phyloP scores from a whole-genome alignment of 1,140 invertebrate genomes.

The Micrasema minimum region DNA sequence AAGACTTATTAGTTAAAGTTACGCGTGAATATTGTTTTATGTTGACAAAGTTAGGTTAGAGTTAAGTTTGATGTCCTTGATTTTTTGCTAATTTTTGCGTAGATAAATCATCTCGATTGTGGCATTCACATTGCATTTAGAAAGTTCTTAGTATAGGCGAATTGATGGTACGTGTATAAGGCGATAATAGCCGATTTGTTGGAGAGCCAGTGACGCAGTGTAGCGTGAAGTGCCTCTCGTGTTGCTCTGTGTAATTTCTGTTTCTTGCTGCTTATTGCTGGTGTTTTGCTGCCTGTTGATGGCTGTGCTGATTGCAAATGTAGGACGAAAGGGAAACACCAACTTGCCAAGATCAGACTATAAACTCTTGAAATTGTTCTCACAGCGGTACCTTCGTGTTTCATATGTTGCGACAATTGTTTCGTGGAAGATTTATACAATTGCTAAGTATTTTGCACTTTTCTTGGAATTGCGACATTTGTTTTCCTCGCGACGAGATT shows the following conservation, averaged over 20 bases:
- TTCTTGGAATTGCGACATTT: too few species aligned
- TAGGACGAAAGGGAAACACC: constrained; percentile 13
- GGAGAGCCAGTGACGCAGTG: background rate
- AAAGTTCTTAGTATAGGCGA: background rate
- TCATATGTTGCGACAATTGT: too few species aligned
- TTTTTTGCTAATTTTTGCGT: background rate
- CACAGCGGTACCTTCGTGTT: too few species aligned
- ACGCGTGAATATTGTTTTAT: too few species aligned
- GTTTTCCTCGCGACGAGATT: too few species aligned
- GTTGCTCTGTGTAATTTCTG: background rate
- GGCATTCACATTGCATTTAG: constrained; percentile 1
- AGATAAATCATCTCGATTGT: background rate
- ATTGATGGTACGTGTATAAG: background rate
- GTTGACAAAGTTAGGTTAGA: too few species aligned
- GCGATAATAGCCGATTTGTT: background rate
- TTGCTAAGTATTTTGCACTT: too few species aligned
- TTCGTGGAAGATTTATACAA: too few species aligned
- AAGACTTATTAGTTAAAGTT: too few species aligned
- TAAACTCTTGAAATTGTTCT: background rate
- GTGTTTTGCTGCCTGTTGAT: background rate
- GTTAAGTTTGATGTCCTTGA: too few species aligned
- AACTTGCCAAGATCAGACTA: background rate
- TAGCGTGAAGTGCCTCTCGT: constrained; percentile 9
- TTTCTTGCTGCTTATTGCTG: background rate
- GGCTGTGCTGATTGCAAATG: constrained; percentile 13